Percentiles rank a stretch among this genome's conserved stretches.
These are phyloP conservation scores for Natrix natrix DNA, from an alignment of 2,797 vertebrate genomes.

Conservation along the genomic window DNA sequence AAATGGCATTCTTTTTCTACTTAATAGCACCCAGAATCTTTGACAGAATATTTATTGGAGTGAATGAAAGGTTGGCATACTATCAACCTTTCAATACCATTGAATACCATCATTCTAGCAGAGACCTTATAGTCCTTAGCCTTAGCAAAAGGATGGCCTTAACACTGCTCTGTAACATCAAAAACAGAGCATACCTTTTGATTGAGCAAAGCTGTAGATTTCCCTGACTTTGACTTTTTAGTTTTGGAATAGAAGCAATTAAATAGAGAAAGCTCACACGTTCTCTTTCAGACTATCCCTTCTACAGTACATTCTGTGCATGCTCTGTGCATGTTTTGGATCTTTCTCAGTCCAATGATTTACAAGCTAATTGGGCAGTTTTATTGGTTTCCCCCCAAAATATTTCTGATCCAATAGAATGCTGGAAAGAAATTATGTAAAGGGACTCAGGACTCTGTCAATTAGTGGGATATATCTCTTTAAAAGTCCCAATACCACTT, in stretches of 20 bases:
- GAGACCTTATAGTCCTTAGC: background rate
- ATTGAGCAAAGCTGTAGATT: background rate
- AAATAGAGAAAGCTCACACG: background rate
- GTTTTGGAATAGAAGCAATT: background rate
- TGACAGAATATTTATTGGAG: background rate
- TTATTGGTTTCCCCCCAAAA: background rate
- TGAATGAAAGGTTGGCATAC: background rate
- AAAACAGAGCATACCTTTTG: background rate
- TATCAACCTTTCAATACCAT: background rate
- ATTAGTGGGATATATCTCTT: background rate
- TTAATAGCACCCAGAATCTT: background rate
- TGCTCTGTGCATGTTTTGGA: background rate
- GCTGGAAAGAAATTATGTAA: background rate
- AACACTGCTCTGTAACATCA: background rate
- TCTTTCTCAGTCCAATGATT: background rate
- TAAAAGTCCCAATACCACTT: background rate
- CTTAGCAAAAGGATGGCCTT: background rate
- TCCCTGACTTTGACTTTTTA: background rate
- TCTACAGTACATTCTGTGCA: background rate
- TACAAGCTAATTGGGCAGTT: background rate
- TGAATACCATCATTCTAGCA: background rate
- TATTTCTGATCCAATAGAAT: background rate
- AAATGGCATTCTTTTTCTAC: background rate
- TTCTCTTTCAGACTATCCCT: background rate
- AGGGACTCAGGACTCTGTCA: background rate